Conservation (phyloP, 30 jellyfish, hydroid and myxozoan species). For the Cassiopea xamachana region DNA sequence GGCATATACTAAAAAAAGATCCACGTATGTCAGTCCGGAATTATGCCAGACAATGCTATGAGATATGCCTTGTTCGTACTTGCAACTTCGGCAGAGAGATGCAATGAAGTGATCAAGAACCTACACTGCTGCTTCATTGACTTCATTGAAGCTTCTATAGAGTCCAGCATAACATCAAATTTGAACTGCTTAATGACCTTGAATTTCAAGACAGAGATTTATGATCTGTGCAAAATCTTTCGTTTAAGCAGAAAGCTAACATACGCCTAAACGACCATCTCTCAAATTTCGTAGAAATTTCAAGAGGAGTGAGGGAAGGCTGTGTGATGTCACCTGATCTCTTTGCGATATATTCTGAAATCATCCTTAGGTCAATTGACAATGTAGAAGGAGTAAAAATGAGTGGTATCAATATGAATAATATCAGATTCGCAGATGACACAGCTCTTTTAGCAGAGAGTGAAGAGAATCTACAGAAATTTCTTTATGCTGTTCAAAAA, state of each 20-base stretch:
- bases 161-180: background rate
- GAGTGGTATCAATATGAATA: background rate
- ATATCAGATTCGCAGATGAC: constrained; percentile 28
- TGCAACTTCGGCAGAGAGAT: background rate
- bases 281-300: background rate
- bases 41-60: background rate
- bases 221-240: background rate
- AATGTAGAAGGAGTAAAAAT: background rate
- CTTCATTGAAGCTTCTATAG: background rate
- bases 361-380: background rate
- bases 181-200: background rate
- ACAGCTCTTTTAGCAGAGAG: constrained; percentile 5
- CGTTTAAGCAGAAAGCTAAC: background rate
- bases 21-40: background rate
- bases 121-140: background rate
- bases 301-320: background rate
- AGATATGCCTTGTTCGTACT: background rate
- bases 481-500: background rate
- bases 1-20: background rate
- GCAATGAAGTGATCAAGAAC: background rate
- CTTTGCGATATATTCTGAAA: background rate
- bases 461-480: background rate
- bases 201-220: background rate
- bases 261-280: background rate
- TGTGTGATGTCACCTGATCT: constrained; percentile 9